Evolutionary conservation across 2,797 vertebrate genomes (phyloP).

Genomic region (Allobates femoralis): DNA sequence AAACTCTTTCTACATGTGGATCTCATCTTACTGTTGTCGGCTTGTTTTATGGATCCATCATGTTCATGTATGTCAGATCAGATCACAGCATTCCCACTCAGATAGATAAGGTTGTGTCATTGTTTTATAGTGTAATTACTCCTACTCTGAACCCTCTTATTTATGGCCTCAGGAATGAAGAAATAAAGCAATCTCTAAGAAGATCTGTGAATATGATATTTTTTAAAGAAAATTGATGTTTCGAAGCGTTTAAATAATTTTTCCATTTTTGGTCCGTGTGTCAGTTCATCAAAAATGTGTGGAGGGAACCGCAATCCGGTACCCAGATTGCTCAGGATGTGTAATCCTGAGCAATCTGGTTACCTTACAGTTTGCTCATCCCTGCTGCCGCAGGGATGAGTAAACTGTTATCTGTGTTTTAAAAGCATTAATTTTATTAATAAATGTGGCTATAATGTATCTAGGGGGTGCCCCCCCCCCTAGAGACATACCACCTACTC

Average conservation of each 20-base stretch:
- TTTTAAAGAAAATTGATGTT: not conserved
- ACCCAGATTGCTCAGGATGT: no score
- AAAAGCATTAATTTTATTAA: no score
- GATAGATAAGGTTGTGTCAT: slow-evolving; percentile 46
- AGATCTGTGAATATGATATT: not conserved
- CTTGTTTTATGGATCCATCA: slow-evolving; percentile 59
- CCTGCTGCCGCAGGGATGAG: no score
- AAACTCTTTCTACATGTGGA: slow-evolving; percentile 43
- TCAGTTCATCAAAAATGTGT: no score
- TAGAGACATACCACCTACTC: no score
- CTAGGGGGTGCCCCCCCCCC: no score
- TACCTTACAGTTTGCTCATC: no score
- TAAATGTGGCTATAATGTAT: no score
- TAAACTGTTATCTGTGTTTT: no score
- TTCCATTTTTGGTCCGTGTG: no score
- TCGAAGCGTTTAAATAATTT: not conserved
- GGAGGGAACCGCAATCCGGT: no score
- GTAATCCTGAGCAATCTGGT: no score
- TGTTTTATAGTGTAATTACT: slow-evolving; percentile 46
- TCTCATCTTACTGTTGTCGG: slow-evolving; percentile 58
- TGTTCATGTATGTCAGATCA: slow-evolving; percentile 54
- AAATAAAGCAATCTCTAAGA: slow-evolving; percentile 39
- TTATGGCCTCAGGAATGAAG: slow-evolving; percentile 50
- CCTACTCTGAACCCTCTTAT: slow-evolving; percentile 52
- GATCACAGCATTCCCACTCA: slow-evolving; percentile 25